phyloP scores from a whole-genome alignment of 2,888 invertebrate species.

The Automeris io region DNA sequence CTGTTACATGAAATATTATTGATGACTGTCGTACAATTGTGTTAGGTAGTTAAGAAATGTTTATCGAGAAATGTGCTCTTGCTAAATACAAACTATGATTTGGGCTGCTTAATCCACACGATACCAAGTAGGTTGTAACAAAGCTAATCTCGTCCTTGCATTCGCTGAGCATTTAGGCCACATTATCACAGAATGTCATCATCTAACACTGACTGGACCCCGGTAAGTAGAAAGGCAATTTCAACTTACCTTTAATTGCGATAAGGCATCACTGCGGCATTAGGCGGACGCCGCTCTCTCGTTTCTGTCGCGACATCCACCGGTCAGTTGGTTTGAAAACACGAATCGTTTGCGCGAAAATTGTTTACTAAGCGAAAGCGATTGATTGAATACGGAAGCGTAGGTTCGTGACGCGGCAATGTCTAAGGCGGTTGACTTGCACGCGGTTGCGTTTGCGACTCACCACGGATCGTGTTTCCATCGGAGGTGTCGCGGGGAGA shows the following conservation, averaged over 20 bases:
- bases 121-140: slow-evolving; percentile 30
- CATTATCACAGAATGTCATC: slow-evolving; percentile 67
- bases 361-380: slow-evolving; percentile 68
- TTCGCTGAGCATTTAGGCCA: slow-evolving; percentile 51
- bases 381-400: slow-evolving; percentile 51
- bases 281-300: slow-evolving; percentile 24
- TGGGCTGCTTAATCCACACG: slow-evolving; percentile 21
- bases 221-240: slow-evolving; percentile 49
- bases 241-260: slow-evolving; percentile 58
- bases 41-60: too few relatives aligned
- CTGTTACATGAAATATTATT: slow-evolving; percentile 15
- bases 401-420: slow-evolving; percentile 28
- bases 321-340: slow-evolving; percentile 40
- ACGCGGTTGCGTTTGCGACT: slow-evolving; percentile 60
- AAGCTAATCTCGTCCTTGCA: slow-evolving; percentile 57
- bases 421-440: slow-evolving; percentile 58
- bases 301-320: slow-evolving; percentile 27
- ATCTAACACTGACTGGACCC: slow-evolving; percentile 41
- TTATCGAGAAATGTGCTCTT: background rate
- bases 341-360: slow-evolving; percentile 45
- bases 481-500: slow-evolving; percentile 72
- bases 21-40: background rate
- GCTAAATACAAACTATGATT: slow-evolving; percentile 6
- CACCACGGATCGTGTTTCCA: slow-evolving; percentile 55
- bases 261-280: slow-evolving; percentile 46